Percentiles rank a stretch among this genome's conserved stretches.
Evolutionary conservation across 1,140 invertebrate species (phyloP).

Genomic region (Acyrthosiphon pisum): DNA sequence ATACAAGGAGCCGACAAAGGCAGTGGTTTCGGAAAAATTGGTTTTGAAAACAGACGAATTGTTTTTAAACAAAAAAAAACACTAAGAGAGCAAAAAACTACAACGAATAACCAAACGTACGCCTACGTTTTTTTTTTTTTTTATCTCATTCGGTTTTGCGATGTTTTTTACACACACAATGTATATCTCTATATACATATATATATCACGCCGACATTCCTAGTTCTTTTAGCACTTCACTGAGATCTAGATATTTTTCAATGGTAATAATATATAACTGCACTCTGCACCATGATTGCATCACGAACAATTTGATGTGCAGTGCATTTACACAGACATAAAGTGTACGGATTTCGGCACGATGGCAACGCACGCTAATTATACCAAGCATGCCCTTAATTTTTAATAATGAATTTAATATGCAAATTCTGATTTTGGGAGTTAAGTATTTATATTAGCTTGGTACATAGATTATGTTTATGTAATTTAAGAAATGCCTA

Average conservation of each 20-base stretch:
- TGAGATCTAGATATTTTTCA: not conserved
- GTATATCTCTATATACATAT: not conserved
- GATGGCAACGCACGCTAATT: not conserved
- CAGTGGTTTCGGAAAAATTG: conserved; percentile 23
- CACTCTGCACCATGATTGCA: not conserved
- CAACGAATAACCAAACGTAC: conserved; percentile 25
- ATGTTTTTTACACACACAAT: not conserved
- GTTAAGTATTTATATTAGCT: not conserved
- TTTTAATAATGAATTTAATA: not conserved
- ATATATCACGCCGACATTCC: not conserved
- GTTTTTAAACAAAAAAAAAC: conserved; percentile 3
- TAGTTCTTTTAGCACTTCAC: not conserved
- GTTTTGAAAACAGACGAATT: conserved; percentile 22
- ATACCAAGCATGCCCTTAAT: not conserved
- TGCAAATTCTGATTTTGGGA: not conserved
- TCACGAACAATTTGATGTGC: not conserved
- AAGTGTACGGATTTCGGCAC: not conserved
- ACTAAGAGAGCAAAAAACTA: not conserved
- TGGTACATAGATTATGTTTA: too few species aligned
- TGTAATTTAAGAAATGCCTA: too few species aligned
- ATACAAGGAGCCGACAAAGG: not conserved
- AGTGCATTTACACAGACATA: not conserved
- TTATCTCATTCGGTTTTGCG: not conserved
- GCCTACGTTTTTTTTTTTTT: conserved; percentile 19
- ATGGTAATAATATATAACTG: not conserved